These are phyloP conservation scores for Ganaspis sp. DNA, from an alignment of 1,140 invertebrate genomes.

Conservation along the genomic window DNA sequence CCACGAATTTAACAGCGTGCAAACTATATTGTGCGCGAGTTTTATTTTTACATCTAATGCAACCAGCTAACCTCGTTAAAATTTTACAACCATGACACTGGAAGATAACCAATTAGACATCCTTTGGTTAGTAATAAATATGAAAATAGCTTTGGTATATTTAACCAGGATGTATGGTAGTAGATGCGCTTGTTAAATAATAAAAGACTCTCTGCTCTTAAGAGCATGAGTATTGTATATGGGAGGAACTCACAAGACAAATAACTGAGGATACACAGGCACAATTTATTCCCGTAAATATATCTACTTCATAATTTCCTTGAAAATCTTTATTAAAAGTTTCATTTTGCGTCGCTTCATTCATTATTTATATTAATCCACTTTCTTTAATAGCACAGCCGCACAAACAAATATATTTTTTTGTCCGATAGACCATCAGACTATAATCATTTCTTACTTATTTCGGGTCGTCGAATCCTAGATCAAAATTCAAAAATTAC, in stretches of 20 bases:
- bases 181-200: conserved; percentile 8
- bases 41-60: background rate
- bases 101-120: conserved; percentile 18
- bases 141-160: background rate
- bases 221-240: background rate
- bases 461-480: too few relatives aligned
- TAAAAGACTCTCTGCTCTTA: background rate
- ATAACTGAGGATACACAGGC: background rate
- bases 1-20: background rate
- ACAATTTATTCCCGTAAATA: background rate
- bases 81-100: conserved; percentile 7
- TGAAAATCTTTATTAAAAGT: background rate
- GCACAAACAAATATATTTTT: too few relatives aligned
- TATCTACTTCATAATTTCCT: background rate
- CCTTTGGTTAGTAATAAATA: conserved; percentile 7
- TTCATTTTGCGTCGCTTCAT: too few relatives aligned
- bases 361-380: too few relatives aligned
- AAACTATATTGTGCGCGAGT: background rate
- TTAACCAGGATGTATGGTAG: conserved; percentile 11
- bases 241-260: background rate
- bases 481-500: too few relatives aligned
- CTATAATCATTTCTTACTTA: too few relatives aligned
- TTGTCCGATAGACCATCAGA: too few relatives aligned
- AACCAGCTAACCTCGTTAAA: conserved; percentile 15
- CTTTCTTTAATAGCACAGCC: too few relatives aligned